Evolutionary conservation across 2,113 vertebrate species (phyloP), one percentile per base, ranked within the genome.

Genomic region (Cyanoderma ruficeps): DNA sequence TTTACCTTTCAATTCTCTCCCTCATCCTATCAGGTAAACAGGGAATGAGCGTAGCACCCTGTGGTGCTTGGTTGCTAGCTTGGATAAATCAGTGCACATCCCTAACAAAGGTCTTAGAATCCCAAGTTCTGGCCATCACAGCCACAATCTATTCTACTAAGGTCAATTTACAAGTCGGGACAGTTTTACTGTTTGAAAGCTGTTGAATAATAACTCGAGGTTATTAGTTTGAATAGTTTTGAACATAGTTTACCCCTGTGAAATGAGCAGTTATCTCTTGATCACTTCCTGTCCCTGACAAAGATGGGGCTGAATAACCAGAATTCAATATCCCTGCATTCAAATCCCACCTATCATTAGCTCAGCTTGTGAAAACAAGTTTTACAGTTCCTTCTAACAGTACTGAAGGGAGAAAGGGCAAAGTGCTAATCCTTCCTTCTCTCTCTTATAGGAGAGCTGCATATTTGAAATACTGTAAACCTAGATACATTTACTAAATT

Each of bases 401-500:
- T 22, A 52, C 12, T 78, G 52, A 69, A 67, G 16, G 25, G 20
- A 74, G 37, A 93, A 87, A 93, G 11, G 39, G 22, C 17, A 79
- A 27, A 65, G 5, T 1, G 0, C 33, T 91, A 87, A 93, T 90
- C 19, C 69, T 80, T 91, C 63, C 47, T 60, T 75, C 42, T 76
- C 35, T 72, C 15, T 86, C n/a, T 53, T 17, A 18, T 56, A 74
- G 60, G 37, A 81, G 20, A 68, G 8, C 5, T 70, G n/a, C 0
- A 4, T 69, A 75, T 71, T 93, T 27, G 35, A 71, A 94, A 84
- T 47, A 57, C 68, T 94, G 65, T 89, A 95, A 97, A 57, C 13
- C 23, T 52, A 90, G 91, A 81, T 70, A 85, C 25, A 76, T 83
- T 94, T 97, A 69, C 70, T 94, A 86, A 91, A 96, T 95, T 23